Percentiles rank a stretch among this genome's conserved stretches.
Evolutionary conservation across 1,140 invertebrate species (phyloP).

Genomic region (Drosophila guanche): DNA sequence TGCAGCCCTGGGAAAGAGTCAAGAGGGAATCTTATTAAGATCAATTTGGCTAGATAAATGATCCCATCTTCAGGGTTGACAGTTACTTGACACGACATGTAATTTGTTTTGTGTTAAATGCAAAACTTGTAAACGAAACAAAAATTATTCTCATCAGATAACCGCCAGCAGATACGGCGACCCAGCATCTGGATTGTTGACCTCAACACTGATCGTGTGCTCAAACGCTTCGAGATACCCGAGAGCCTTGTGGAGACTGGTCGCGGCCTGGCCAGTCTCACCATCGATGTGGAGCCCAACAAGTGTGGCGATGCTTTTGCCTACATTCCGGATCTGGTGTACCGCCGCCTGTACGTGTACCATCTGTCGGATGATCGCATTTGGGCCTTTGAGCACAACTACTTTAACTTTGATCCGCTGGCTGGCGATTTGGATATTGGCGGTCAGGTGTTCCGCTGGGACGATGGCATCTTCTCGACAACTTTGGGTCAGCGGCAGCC

Average conservation of each 20-base stretch:
- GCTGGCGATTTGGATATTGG: slow-evolving; percentile 88
- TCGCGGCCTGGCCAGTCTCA: slow-evolving; percentile 86
- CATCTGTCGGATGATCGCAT: slow-evolving; percentile 85
- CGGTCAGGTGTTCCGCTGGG: slow-evolving; percentile 88
- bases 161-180: slow-evolving; percentile 85
- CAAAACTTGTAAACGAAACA: no score
- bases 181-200: slow-evolving; percentile 88
- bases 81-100: no score
- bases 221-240: slow-evolving; percentile 75
- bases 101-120: background rate
- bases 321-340: slow-evolving; percentile 89
- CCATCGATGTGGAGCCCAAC: slow-evolving; percentile 86
- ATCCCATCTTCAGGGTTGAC: no score
- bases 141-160: no score
- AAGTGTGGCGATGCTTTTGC: slow-evolving; percentile 87
- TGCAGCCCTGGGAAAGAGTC: no score
- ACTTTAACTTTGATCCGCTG: slow-evolving; percentile 89
- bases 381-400: slow-evolving; percentile 89
- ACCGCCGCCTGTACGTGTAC: slow-evolving; percentile 88
- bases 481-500: slow-evolving; percentile 85
- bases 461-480: slow-evolving; percentile 89
- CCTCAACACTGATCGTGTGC: slow-evolving; percentile 85
- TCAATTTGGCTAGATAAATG: no score
- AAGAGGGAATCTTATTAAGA: no score
- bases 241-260: slow-evolving; percentile 70